Percentiles rank a stretch among this genome's conserved stretches.
phyloP scores from a whole-genome alignment of 2,113 vertebrate genomes.

The Clarias gariepinus region DNA sequence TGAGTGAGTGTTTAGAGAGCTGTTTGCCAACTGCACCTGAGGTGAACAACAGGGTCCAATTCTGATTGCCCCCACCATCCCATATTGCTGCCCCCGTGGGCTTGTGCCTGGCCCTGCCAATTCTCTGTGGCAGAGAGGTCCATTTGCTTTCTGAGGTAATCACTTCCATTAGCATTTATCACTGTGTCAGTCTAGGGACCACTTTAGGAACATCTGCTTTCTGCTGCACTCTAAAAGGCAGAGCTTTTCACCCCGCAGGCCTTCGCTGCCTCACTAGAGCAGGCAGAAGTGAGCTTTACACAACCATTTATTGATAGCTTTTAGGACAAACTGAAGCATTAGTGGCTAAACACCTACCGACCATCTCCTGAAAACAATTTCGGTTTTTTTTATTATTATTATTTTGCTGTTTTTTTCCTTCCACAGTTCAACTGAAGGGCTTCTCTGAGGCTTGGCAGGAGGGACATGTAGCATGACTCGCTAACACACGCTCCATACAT shows the following conservation, averaged over 20 bases:
- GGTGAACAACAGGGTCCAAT: conserved; percentile 51
- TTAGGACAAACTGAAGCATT: conserved; percentile 56
- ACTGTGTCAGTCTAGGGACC: conserved; percentile 66
- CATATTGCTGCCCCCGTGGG: conserved; percentile 39
- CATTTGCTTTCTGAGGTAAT: conserved; percentile 73
- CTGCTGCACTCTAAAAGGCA: conserved; percentile 66
- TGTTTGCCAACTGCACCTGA: conserved; percentile 48
- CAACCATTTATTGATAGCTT: conserved; percentile 69
- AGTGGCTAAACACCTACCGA: conserved; percentile 59
- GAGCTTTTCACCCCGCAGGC: conserved; percentile 60
- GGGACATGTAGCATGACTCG: conserved; percentile 25
- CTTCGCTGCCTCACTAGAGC: conserved; percentile 37
- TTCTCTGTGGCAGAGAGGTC: conserved; percentile 59
- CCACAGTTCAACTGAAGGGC: conserved; percentile 30
- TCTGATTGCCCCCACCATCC: conserved; percentile 50
- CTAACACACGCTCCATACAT: conserved; percentile 40
- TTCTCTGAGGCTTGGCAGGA: conserved; percentile 27
- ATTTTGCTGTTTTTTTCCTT: conserved; percentile 24
- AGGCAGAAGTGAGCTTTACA: conserved; percentile 47
- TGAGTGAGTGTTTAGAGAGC: conserved; percentile 35
- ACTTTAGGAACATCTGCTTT: conserved; percentile 73
- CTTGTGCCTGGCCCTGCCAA: conserved; percentile 54
- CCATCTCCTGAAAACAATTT: conserved; percentile 49
- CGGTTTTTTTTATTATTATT: conserved; percentile 24
- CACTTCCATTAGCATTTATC: conserved; percentile 76